These are phyloP conservation scores for Upupa epops DNA, from an alignment of 2,113 vertebrate genomes.

Conservation along the genomic window DNA sequence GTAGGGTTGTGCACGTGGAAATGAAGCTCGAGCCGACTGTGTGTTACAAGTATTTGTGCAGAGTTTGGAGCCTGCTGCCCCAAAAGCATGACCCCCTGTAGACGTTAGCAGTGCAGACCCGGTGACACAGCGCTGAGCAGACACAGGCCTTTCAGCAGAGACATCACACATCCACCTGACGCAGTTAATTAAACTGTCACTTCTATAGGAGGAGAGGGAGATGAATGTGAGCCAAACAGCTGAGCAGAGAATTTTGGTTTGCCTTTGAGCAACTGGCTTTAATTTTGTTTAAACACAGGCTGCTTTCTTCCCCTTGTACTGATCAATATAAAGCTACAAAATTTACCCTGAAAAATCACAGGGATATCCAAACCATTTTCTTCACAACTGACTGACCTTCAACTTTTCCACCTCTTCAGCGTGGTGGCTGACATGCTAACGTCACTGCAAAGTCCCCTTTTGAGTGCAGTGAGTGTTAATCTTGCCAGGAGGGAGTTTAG, in stretches of 20 bases:
- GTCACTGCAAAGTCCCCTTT: neutral
- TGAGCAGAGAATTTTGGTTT: constrained; percentile 68
- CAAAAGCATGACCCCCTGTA: neutral
- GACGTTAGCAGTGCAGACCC: neutral
- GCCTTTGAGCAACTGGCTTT: constrained; percentile 64
- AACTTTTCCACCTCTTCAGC: neutral
- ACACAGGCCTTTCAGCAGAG: constrained; percentile 57
- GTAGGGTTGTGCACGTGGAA: neutral
- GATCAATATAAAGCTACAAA: constrained; percentile 25
- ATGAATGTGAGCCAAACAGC: constrained; percentile 70
- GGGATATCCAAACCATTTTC: neutral
- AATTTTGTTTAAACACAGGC: constrained; percentile 58
- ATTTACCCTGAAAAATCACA: neutral
- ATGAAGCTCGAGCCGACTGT: constrained; percentile 6
- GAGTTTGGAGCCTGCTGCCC: constrained; percentile 11
- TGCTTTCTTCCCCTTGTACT: neutral
- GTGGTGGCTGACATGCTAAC: neutral
- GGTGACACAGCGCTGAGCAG: constrained; percentile 56
- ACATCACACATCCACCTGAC: constrained; percentile 64
- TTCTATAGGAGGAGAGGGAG: constrained; percentile 62
- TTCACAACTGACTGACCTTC: neutral
- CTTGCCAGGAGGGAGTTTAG: neutral
- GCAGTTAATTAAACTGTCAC: constrained; percentile 70
- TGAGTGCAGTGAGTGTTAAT: neutral
- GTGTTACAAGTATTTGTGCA: neutral